Percentiles rank a stretch among this genome's conserved stretches.
phyloP scores from a whole-genome alignment of 1,140 invertebrate genomes.

The Eupeodes corollae region DNA sequence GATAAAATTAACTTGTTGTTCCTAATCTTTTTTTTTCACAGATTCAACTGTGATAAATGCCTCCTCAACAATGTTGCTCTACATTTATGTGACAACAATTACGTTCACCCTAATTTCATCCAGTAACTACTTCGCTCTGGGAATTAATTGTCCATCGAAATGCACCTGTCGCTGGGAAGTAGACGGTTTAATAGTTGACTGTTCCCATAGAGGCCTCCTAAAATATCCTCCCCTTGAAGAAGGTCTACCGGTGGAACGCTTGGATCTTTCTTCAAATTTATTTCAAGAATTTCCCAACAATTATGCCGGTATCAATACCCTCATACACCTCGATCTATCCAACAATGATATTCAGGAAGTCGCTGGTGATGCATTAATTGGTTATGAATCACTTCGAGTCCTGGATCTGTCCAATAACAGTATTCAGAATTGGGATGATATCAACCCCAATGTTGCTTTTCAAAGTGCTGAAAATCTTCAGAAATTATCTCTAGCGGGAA shows the following conservation, averaged over 20 bases:
- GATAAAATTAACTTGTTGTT: too few relatives aligned
- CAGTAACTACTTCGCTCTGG: too few relatives aligned
- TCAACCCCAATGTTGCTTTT: conserved; percentile 41
- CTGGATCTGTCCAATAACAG: conserved; percentile 44
- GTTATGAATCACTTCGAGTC: conserved; percentile 40
- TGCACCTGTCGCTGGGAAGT: conserved; percentile 33
- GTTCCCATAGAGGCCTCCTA: conserved; percentile 36
- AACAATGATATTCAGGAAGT: conserved; percentile 41
- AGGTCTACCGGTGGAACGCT: conserved; percentile 38
- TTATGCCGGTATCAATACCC: conserved; percentile 32
- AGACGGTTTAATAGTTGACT: conserved; percentile 31
- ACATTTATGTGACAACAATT: neutral
- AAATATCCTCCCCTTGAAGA: conserved; percentile 36
- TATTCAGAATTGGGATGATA: conserved; percentile 41
- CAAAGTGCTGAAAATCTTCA: conserved; percentile 37
- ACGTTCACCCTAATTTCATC: neutral
- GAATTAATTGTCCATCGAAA: conserved; percentile 22
- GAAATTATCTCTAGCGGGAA: conserved; percentile 40
- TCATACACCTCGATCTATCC: conserved; percentile 44
- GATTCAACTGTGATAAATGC: too few relatives aligned
- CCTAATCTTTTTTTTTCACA: too few relatives aligned
- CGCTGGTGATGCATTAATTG: conserved; percentile 36
- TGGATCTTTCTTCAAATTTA: conserved; percentile 42
- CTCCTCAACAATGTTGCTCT: too few relatives aligned
- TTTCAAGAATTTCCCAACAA: conserved; percentile 42